Evolutionary conservation across 2,888 invertebrate species (phyloP).

Genomic region (Odontocerum albicorne): DNA sequence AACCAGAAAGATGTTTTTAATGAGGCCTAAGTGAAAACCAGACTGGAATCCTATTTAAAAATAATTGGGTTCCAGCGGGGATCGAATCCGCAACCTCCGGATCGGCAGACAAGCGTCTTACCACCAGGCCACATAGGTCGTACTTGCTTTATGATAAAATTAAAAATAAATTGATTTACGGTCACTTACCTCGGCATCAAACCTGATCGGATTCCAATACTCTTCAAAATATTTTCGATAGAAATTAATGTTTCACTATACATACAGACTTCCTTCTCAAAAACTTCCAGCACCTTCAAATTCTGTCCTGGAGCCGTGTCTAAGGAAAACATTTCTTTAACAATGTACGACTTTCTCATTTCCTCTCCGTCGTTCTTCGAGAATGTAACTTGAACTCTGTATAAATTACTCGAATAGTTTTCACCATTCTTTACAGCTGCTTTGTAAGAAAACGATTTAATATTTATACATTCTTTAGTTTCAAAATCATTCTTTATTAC

Average conservation of each 20-base stretch:
- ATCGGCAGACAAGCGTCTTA: too few relatives aligned
- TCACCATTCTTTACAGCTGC: slow-evolving; percentile 27
- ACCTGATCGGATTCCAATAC: slow-evolving; percentile 10
- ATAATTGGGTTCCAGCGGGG: too few relatives aligned
- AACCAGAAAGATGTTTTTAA: too few relatives aligned
- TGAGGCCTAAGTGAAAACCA: too few relatives aligned
- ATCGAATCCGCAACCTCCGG: too few relatives aligned
- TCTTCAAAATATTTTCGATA: slow-evolving; percentile 27
- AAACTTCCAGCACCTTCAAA: slow-evolving; percentile 36
- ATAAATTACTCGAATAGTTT: slow-evolving; percentile 30
- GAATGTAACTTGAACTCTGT: slow-evolving; percentile 15
- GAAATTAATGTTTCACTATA: slow-evolving; percentile 36
- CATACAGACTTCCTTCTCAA: slow-evolving; percentile 37
- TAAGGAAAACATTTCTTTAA: slow-evolving; percentile 24
- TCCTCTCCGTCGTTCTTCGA: neutral
- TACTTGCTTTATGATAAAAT: too few relatives aligned
- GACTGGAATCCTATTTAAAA: too few relatives aligned
- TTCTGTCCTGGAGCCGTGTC: slow-evolving; percentile 33
- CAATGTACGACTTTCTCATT: slow-evolving; percentile 22
- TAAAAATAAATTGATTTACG: neutral
- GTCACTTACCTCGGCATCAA: slow-evolving; percentile 9
- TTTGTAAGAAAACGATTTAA: slow-evolving; percentile 1
- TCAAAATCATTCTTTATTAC: slow-evolving; percentile 11
- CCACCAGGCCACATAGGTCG: too few relatives aligned
- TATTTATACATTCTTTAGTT: neutral